phyloP scores from a whole-genome alignment of 2,113 vertebrate species.

The Catharus fuscescens region DNA sequence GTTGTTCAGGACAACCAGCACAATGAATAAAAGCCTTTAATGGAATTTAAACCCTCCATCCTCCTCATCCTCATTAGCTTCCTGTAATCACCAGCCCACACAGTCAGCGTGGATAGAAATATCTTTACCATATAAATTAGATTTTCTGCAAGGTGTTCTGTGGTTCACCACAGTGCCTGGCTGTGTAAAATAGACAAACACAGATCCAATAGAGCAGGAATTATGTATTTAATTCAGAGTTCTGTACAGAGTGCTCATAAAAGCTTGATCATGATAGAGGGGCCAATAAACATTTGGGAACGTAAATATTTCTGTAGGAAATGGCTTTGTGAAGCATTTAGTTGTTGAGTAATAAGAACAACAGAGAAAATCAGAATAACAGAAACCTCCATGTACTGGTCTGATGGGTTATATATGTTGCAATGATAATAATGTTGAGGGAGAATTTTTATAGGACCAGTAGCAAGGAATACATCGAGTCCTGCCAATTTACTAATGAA shows the following conservation, averaged over 20 bases:
- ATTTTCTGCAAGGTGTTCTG: neutral
- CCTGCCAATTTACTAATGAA: neutral
- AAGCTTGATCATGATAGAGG: constrained; percentile 70
- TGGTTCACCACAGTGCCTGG: neutral
- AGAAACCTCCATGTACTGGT: constrained; percentile 60
- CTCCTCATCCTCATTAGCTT: neutral
- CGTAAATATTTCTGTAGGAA: constrained; percentile 73
- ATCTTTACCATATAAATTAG: neutral
- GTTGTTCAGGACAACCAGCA: neutral
- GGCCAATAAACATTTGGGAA: constrained; percentile 68
- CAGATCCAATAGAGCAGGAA: constrained; percentile 36
- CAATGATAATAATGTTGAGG: constrained; percentile 26
- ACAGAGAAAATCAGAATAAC: constrained; percentile 49
- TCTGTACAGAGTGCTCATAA: constrained; percentile 66
- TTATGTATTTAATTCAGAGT: constrained; percentile 71
- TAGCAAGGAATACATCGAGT: neutral
- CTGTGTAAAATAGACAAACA: constrained; percentile 51
- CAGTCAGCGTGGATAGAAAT: constrained; percentile 7
- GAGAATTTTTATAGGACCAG: constrained; percentile 18
- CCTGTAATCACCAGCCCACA: neutral
- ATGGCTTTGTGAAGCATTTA: constrained; percentile 71
- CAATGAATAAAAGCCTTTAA: neutral
- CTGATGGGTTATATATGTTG: constrained; percentile 2
- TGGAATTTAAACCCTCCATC: neutral
- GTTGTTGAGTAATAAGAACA: constrained; percentile 66